Evolutionary conservation across 2,888 invertebrate genomes (phyloP).

Genomic region (Toxonevra muliebris): DNA sequence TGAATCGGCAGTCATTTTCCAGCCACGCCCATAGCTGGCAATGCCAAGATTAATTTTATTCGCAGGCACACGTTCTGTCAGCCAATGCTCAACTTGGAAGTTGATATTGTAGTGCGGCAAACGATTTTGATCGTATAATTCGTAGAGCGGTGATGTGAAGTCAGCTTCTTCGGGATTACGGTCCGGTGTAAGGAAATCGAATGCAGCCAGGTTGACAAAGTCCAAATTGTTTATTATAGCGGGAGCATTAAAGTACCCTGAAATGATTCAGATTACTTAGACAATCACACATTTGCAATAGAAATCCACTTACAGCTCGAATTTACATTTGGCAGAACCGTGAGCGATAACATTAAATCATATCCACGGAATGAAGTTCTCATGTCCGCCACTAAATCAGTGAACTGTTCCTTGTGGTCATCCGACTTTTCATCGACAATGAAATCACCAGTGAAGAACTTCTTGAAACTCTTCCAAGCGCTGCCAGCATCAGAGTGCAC

Average conservation of each 20-base stretch:
- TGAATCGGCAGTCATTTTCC: constrained; percentile 79
- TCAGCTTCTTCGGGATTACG: constrained; percentile 83
- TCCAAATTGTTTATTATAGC: constrained; percentile 78
- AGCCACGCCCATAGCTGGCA: constrained; percentile 77
- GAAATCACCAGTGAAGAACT: constrained; percentile 75
- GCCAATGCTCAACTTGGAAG: constrained; percentile 73
- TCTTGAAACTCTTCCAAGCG: constrained; percentile 81
- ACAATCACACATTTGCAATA: no score
- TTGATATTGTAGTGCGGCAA: constrained; percentile 74
- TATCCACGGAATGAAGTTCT: constrained; percentile 75
- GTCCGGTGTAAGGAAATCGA: constrained; percentile 80
- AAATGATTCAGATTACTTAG: neutral
- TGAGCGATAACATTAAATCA: constrained; percentile 72
- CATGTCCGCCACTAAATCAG: constrained; percentile 76
- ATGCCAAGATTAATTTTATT: constrained; percentile 78
- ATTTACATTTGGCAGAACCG: constrained; percentile 82
- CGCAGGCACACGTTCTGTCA: constrained; percentile 68
- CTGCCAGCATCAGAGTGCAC: constrained; percentile 71
- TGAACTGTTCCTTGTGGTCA: constrained; percentile 81
- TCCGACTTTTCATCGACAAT: constrained; percentile 78
- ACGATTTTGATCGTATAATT: constrained; percentile 74
- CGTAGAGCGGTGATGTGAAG: constrained; percentile 77
- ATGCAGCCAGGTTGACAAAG: constrained; percentile 79
- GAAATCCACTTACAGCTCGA: constrained; percentile 69
- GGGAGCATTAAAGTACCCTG: constrained; percentile 82